Base-by-base conservation (phyloP, 2,113 vertebrate genomes). In the Petrocephalus zakoni region DNA sequence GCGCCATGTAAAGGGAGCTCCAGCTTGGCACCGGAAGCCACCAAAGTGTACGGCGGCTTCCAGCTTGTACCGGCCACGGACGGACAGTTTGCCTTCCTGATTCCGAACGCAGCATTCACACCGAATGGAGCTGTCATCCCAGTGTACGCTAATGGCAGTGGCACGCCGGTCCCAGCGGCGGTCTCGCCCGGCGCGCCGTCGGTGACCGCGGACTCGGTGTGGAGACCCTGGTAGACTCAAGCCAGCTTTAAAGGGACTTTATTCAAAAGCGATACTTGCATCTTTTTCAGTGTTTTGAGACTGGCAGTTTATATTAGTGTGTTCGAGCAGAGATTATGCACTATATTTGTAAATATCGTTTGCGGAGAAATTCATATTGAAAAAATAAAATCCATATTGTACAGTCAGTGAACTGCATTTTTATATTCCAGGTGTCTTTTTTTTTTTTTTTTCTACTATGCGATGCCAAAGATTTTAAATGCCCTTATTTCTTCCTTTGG, bases 41-140 rank as follows among this genome's bases (percentile, higher is more conserved):
- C 96, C 56, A 98, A 99, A 93, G 96, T 98, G 46, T 98, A 97
- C 0, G 96, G 98, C 1, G 98, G 98, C 58, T 99, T 99, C 95
- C 98, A 99, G 93, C 97, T 99, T 83, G 97, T 99, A 88, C 98
- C 98, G 0, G 98, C 97, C n/a, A 96, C 97, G 0, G 98, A 99
- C 25, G 98, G 98, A 96, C 98, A 99, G 89, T 99, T 99, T 13
- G 98, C 98, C 58, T 99, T 99, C 93, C 96, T 99, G 93, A 99
- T 99, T 92, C 98, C 98, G 84, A 98, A 96, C 55, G 93, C 97
- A 0, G 96, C 97, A 5, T 99, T 99, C 88, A 96, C 96, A 9
- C 96, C 97, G 0, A 96, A 96, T 9, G 96, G 97, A 84, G 97
- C 97, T 0, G 96, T 99, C 75, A 97, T 99, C 89, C 98, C 98